phyloP scores from a whole-genome alignment of 1,140 invertebrate genomes.

The Brachionus rotundiformis region DNA sequence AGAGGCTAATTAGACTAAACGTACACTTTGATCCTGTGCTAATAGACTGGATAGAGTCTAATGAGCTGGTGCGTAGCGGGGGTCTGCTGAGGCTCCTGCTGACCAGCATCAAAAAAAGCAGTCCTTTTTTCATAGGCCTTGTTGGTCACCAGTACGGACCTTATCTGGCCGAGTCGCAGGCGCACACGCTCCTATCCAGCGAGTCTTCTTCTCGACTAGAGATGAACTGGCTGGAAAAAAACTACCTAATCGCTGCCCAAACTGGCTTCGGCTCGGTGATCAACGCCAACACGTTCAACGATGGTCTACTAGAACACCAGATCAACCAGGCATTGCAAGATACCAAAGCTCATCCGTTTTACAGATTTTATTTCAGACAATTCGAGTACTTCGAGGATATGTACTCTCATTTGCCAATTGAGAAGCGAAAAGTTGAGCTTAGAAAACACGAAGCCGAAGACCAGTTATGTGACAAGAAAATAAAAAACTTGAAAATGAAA shows the following conservation, averaged over 20 bases:
- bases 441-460: slow-evolving; percentile 28
- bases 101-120: slow-evolving; percentile 57
- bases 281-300: slow-evolving; percentile 57
- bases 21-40: slow-evolving; percentile 31
- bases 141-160: slow-evolving; percentile 61
- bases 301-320: slow-evolving; percentile 61
- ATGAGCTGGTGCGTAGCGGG: slow-evolving; percentile 55
- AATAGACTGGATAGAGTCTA: slow-evolving; percentile 43
- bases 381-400: slow-evolving; percentile 59
- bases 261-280: slow-evolving; percentile 59
- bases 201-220: slow-evolving; percentile 53
- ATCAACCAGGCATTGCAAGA: slow-evolving; percentile 59
- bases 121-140: slow-evolving; percentile 61
- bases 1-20: neutral
- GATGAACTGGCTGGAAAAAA: slow-evolving; percentile 58
- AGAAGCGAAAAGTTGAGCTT: slow-evolving; percentile 50
- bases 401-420: slow-evolving; percentile 55
- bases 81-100: slow-evolving; percentile 57
- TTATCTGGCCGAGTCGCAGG: slow-evolving; percentile 52
- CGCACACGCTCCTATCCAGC: slow-evolving; percentile 54
- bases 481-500: slow-evolving; percentile 59
- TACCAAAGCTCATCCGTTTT: slow-evolving; percentile 53
- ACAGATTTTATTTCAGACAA: slow-evolving; percentile 61
- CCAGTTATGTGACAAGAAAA: slow-evolving; percentile 57
- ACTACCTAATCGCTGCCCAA: slow-evolving; percentile 57